Evolutionary conservation across 2,113 vertebrate genomes (phyloP).

Genomic region (Columbina picui): DNA sequence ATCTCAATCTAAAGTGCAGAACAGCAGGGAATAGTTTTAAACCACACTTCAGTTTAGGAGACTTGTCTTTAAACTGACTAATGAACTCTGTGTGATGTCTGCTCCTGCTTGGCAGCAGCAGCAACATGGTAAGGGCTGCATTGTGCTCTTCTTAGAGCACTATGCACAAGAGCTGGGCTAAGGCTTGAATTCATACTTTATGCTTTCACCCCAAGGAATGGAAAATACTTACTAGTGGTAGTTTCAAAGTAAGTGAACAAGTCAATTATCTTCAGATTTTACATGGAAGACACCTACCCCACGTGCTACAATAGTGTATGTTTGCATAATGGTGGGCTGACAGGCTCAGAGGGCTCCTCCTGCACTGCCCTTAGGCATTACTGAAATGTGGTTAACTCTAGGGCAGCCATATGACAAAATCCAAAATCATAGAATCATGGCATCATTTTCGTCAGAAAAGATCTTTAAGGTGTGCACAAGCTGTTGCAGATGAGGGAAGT

Average conservation of each 20-base stretch:
- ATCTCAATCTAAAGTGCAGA: neutral
- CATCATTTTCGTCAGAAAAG: neutral
- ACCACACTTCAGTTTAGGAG: neutral
- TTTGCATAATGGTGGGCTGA: neutral
- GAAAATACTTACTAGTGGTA: neutral
- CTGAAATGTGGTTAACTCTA: neutral
- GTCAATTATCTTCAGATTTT: neutral
- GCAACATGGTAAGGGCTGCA: neutral
- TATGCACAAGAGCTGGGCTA: neutral
- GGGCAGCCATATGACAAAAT: neutral
- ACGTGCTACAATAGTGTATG: rapidly evolving
- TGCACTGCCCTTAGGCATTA: neutral
- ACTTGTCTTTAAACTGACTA: neutral
- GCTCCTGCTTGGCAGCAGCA: neutral
- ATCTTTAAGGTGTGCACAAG: neutral
- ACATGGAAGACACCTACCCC: neutral
- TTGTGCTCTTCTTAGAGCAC: neutral
- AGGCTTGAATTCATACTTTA: neutral
- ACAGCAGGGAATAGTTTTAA: neutral
- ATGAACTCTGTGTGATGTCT: neutral
- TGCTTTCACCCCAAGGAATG: neutral
- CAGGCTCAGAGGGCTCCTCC: neutral
- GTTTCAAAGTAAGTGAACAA: neutral
- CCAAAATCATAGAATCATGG: neutral
- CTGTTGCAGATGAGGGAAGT: neutral